Evolutionary conservation across 2,113 vertebrate species (phyloP), one percentile per base, ranked within the genome.

Genomic region (Lepus timidus): DNA sequence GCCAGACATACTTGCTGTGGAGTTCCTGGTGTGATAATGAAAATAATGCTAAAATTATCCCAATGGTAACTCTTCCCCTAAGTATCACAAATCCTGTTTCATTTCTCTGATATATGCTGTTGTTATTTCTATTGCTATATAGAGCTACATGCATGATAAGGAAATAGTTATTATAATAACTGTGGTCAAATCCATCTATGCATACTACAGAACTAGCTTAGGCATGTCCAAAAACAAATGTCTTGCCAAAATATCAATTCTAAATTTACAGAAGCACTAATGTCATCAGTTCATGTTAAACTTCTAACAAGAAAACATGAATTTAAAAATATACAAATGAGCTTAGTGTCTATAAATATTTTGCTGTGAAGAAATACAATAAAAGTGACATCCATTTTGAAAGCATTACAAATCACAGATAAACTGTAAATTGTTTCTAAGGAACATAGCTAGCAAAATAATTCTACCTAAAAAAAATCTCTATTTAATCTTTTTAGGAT

Each of bases 371-470:
- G 13, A 80, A 80, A 13, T 75, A 79, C 7, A 71, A 89, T 80
- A 88, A 94, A 92, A 90, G 19, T 64, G 9, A 44, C 36, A 74
- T 75, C 55, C 90, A 49, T 74, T 95, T 91, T 92, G 14, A 36
- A 84, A 86, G 39, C 4, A 86, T 17, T 29, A 75, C 25, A 93
- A 91, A 80, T 78, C 44, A 93, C 55, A 96, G 33, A 71, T 20
- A 73, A 29, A 64, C 11, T 75, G 55, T 52, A 95, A 93, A 79
- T 90, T 87, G 62, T 5, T 92, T 83, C 52, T 65, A 92, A 80
- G 68, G 25, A 85, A 96, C 86, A 90, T 44, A 95, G 29, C 20
- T 6, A 74, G 51, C 80, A 91, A 87, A 96, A 76, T 4, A 67
- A 84, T 90, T 87, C 33, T 64, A 7, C 71, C 2, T 64, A 65